A percentile compares a stretch with the other conserved stretches of the same genome.
Conservation (phyloP, 2,888 invertebrate species). For the Mayetiola destructor region DNA sequence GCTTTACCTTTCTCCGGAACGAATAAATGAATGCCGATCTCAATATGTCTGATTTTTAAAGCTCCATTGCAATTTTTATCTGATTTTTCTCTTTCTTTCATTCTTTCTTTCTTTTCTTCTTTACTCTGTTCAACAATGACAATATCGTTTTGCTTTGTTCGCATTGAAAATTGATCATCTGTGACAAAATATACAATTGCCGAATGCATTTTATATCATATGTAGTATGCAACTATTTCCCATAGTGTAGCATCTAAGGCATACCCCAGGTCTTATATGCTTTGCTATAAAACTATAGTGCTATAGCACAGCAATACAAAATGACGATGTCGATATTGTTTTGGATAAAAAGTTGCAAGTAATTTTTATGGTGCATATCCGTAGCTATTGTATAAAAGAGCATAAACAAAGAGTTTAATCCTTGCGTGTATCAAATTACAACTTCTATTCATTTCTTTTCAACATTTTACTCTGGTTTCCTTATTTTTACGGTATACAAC, state of each 20-base stretch:
- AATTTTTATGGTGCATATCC: not conserved
- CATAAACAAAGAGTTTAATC: not conserved
- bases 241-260: too few relatives aligned
- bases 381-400: too few relatives aligned
- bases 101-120: not conserved
- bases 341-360: conserved; percentile 1
- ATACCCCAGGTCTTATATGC: too few relatives aligned
- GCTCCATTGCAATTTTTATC: not conserved
- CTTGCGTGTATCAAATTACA: conserved; percentile 5
- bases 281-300: too few relatives aligned
- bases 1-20: too few relatives aligned
- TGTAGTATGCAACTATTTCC: too few relatives aligned
- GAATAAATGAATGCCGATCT: too few relatives aligned
- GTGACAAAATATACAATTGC: not conserved
- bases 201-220: not conserved
- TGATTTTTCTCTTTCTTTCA: not conserved
- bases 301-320: too few relatives aligned
- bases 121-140: not conserved
- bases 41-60: too few relatives aligned
- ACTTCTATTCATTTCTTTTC: not conserved
- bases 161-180: not conserved
- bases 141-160: not conserved
- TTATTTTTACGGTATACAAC: too few relatives aligned
- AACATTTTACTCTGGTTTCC: not conserved
- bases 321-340: not conserved